Conservation (phyloP, 2,888 invertebrate genomes). For the Drosophila picticornis region DNA sequence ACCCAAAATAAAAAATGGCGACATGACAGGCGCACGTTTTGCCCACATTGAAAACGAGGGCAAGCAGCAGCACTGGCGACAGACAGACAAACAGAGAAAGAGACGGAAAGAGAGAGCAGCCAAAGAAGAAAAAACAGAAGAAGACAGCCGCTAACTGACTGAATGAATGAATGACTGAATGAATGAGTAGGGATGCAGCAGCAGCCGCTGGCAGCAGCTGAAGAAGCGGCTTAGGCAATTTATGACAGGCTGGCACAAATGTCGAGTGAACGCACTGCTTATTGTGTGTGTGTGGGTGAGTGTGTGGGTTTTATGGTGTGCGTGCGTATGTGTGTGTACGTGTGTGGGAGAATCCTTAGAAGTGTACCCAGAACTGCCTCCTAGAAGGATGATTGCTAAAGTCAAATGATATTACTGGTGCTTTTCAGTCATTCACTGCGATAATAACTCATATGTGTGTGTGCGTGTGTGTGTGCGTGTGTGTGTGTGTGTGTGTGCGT, state of each 20-base stretch:
- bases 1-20: constrained; percentile 62
- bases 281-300: background rate
- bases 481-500: constrained; percentile 2
- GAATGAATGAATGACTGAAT: constrained; percentile 43
- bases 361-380: constrained; percentile 16
- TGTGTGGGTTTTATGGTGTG: constrained; percentile 5
- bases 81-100: constrained; percentile 30
- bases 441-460: constrained; percentile 34
- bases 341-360: constrained; percentile 29
- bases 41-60: constrained; percentile 49
- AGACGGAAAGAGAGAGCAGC: background rate
- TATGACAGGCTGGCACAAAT: constrained; percentile 50
- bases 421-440: constrained; percentile 28
- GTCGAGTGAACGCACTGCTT: constrained; percentile 30
- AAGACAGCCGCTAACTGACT: constrained; percentile 55
- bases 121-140: constrained; percentile 1
- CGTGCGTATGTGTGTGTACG: background rate
- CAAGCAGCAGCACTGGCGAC: constrained; percentile 37
- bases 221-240: constrained; percentile 60
- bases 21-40: constrained; percentile 66
- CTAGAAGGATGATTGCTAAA: constrained; percentile 44
- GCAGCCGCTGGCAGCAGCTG: background rate
- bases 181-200: constrained; percentile 18
- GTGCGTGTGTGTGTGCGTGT: background rate
- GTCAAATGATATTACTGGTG: constrained; percentile 50